A percentile compares a stretch with the other conserved stretches of the same genome.
Conservation (phyloP, 1,140 invertebrate genomes). For the Tetramorium simillimum region DNA sequence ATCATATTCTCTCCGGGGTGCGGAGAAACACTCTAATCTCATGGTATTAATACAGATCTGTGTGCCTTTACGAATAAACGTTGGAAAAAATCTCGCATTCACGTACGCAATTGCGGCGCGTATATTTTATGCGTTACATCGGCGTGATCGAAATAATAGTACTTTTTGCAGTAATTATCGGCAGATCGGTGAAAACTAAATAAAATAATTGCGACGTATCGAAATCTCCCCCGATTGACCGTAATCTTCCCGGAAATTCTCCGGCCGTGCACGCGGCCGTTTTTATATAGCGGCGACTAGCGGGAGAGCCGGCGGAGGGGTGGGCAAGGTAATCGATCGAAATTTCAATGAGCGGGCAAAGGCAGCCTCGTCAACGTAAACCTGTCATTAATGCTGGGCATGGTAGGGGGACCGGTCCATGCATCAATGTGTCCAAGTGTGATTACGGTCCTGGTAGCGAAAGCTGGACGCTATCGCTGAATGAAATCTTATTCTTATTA, state of each 20-base stretch:
- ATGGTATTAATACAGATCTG: conserved; percentile 21
- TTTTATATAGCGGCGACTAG: conserved; percentile 14
- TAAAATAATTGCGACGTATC: not conserved
- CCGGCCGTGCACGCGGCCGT: not conserved
- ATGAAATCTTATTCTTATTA: conserved; percentile 77
- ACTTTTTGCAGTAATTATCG: not conserved
- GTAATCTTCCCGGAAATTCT: conserved; percentile 23
- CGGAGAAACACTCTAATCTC: conserved; percentile 6
- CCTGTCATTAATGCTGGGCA: conserved; percentile 73
- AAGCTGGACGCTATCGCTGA: conserved; percentile 73
- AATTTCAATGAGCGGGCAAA: conserved; percentile 71
- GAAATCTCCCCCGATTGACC: not conserved
- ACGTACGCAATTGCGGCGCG: not conserved
- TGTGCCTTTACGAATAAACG: not conserved
- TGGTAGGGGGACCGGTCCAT: conserved; percentile 55
- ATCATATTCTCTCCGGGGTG: not conserved
- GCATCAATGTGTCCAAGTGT: conserved; percentile 74
- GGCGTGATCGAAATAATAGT: not conserved
- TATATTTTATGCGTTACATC: not conserved
- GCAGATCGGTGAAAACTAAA: not conserved
- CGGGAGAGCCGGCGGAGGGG: not conserved
- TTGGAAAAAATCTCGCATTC: not conserved
- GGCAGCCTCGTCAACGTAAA: conserved; percentile 48
- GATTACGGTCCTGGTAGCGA: conserved; percentile 75
- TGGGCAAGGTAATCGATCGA: conserved; percentile 38